Evolutionary conservation across 92 coral and sea anemone species (phyloP).

Genomic region (Chrysogorgia sp.): DNA sequence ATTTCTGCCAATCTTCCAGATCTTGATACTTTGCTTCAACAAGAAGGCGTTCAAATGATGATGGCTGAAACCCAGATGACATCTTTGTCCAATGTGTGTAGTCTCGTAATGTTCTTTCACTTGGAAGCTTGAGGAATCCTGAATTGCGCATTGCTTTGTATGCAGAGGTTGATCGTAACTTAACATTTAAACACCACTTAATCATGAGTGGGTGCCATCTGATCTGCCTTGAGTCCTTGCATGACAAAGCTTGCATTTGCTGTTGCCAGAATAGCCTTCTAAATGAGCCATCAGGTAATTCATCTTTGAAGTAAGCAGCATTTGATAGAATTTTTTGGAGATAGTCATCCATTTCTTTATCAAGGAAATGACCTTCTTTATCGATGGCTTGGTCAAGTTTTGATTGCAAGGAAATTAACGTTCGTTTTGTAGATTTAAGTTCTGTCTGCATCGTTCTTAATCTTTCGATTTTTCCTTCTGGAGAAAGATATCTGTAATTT

Average conservation of each 20-base stretch:
- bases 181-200: constrained; percentile 47
- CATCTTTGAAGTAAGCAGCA: background rate
- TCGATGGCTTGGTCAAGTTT: background rate
- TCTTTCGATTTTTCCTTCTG: constrained; percentile 15
- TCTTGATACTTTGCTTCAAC: background rate
- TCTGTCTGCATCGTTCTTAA: background rate
- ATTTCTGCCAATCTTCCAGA: constrained; percentile 39
- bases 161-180: constrained; percentile 45
- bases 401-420: background rate
- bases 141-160: constrained; percentile 30
- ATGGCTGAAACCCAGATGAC: constrained; percentile 31
- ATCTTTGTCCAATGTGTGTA: constrained; percentile 45
- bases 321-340: background rate
- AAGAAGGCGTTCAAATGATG: constrained; percentile 21
- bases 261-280: constrained; percentile 43
- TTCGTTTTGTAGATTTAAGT: constrained; percentile 16
- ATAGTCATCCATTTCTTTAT: constrained; percentile 14
- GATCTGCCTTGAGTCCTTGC: constrained; percentile 37
- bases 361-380: constrained; percentile 17
- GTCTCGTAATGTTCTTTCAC: constrained; percentile 47
- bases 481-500: constrained; percentile 18
- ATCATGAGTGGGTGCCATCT: constrained; percentile 56
- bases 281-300: constrained; percentile 29
- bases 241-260: constrained; percentile 2
- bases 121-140: constrained; percentile 43